A percentile compares a stretch with the other conserved stretches of the same genome.
Evolutionary conservation across 2,797 vertebrate species (phyloP).

Genomic region (Eospalax fontanierii): DNA sequence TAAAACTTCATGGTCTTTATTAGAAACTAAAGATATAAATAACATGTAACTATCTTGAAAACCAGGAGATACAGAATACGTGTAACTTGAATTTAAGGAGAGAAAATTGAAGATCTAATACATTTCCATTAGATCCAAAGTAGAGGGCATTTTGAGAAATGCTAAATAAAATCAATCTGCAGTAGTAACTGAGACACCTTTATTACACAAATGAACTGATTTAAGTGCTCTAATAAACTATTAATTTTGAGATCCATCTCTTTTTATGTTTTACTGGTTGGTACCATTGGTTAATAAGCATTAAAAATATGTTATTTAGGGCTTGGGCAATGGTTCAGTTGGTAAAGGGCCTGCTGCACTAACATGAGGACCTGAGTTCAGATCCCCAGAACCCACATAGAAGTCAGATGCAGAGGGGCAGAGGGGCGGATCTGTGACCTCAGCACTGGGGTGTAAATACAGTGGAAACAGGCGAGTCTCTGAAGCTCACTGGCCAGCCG

Average conservation of each 20-base stretch:
- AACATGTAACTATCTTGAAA: not conserved
- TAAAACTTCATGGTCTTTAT: constrained; percentile 43
- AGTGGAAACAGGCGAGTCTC: not conserved
- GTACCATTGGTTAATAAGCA: not conserved
- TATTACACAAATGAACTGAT: constrained; percentile 4
- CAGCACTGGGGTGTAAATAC: not conserved
- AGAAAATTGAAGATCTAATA: constrained; percentile 26
- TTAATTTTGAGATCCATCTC: constrained; percentile 1
- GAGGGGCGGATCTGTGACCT: not conserved
- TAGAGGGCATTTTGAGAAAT: constrained; percentile 27
- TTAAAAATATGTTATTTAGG: not conserved
- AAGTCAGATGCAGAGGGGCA: not conserved
- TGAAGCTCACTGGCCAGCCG: not conserved
- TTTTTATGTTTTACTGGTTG: not conserved
- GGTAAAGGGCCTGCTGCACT: not conserved
- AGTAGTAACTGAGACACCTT: not conserved
- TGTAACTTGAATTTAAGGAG: constrained; percentile 36
- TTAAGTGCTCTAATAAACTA: not conserved
- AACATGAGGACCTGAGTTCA: not conserved
- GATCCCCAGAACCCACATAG: not conserved
- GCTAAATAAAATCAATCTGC: constrained; percentile 17
- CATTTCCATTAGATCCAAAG: not conserved
- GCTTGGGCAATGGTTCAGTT: not conserved
- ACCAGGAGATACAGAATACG: constrained; percentile 25
- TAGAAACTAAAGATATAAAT: constrained; percentile 47